phyloP scores from a whole-genome alignment of 2,888 invertebrate species.

The Nephrotoma appendiculata region DNA sequence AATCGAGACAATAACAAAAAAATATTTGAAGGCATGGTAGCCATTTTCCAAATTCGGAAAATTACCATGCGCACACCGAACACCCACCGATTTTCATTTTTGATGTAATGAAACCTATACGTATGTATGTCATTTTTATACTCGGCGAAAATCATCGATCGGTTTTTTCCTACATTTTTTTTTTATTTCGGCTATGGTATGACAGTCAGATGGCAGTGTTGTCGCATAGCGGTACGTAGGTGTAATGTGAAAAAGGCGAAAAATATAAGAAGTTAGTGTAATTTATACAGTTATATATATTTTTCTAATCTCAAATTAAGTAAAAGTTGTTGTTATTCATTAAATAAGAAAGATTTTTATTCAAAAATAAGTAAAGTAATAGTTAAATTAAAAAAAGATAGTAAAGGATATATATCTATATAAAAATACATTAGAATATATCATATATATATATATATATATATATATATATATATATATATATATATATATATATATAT shows the following conservation, averaged over 20 bases:
- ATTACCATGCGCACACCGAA: background rate
- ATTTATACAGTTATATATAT: background rate
- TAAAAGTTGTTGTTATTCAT: background rate
- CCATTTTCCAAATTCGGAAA: background rate
- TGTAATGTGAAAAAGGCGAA: slow-evolving; percentile 3
- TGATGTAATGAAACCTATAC: background rate
- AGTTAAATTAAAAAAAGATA: background rate
- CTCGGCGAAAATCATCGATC: slow-evolving; percentile 2
- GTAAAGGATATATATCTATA: background rate
- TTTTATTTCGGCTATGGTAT: background rate
- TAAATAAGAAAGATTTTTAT: background rate
- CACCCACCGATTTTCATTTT: slow-evolving; percentile 4
- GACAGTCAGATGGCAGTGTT: slow-evolving; percentile 5
- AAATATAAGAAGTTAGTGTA: background rate
- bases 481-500: background rate
- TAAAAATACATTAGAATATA: background rate
- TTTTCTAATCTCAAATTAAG: background rate
- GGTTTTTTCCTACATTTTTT: background rate
- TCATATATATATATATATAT: background rate
- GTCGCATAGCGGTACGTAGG: slow-evolving; percentile 6
- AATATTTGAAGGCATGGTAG: background rate
- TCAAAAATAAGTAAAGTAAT: background rate
- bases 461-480: background rate
- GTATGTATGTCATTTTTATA: background rate
- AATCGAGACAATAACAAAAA: background rate